Evolutionary conservation across 2,797 vertebrate genomes (phyloP), one percentile per base, ranked within the genome.

Genomic region (Lophotriccus pileatus): DNA sequence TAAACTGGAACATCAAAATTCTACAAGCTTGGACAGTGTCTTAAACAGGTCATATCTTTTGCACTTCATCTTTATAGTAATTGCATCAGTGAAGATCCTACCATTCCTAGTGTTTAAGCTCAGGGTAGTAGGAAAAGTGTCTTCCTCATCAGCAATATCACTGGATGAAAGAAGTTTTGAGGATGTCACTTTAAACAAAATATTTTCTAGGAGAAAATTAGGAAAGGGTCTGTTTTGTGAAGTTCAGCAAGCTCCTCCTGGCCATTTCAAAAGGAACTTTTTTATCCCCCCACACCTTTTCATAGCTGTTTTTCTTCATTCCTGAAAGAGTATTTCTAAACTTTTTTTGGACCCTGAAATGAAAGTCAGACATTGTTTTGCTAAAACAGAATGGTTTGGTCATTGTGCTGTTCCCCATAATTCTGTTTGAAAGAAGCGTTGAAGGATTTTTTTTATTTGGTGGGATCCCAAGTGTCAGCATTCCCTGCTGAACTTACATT

Each of bases 231-330:
- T 70, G 2, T 70, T 73, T n/a, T 36, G 12, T 36, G 17, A 63
- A 46, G 12, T 59, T 63, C 15, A 67, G 30, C 22, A 16, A 30
- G 8, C 6, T 75, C 14, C 14, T 88, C 14, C n/a, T 78, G 44
- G 7, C 19, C 4, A 8, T 78, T 67, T 74, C n/a, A 70, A 67
- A 89, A 67, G 11, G 21, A 91, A 46, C 1, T 4, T 55, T 44
- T 69, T 77, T 13, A 58, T 5, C 6, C 5, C 9, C 2, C 4
- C 0, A 0, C 19, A 6, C 2, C 4, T 43, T 62, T 44, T 44
- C 15, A 3, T 15, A 62, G 27, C 8, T 30, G 3, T 30, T 73
- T 72, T 68, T 30, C 50, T 55, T 80, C 22, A n/a, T 5, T 66
- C 15, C 17, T 43, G 36, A 62, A 27, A 23, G 7, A 62, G 7